phyloP scores from a whole-genome alignment of 2,797 vertebrate species.

The Megalops cyprinoides region DNA sequence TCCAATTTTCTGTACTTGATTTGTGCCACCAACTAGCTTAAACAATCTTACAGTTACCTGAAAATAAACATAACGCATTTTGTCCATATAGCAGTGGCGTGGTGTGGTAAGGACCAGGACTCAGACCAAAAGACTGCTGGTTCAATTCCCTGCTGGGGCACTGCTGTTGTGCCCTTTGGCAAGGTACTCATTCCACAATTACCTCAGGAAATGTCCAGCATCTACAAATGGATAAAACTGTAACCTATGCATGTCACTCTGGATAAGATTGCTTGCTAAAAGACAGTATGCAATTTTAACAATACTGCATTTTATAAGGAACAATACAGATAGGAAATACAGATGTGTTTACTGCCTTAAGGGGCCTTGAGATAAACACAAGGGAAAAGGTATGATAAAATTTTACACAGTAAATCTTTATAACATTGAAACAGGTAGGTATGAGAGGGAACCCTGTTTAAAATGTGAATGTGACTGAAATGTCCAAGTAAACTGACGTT shows the following conservation, averaged over 20 bases:
- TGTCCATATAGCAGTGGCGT: too few relatives aligned
- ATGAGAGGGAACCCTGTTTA: background rate
- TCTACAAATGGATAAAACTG: too few relatives aligned
- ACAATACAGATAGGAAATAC: background rate
- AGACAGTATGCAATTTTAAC: too few relatives aligned
- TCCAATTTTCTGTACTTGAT: constrained; percentile 52
- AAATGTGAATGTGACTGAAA: background rate
- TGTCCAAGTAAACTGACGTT: constrained; percentile 36
- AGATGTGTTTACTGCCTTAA: constrained; percentile 25
- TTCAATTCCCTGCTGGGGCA: too few relatives aligned
- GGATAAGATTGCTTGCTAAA: too few relatives aligned
- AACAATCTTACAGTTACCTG: constrained; percentile 41
- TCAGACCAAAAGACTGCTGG: too few relatives aligned
- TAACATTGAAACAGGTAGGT: background rate
- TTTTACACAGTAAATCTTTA: background rate
- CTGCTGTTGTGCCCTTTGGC: too few relatives aligned
- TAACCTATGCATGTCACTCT: too few relatives aligned
- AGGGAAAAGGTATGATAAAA: constrained; percentile 46
- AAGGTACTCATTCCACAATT: too few relatives aligned
- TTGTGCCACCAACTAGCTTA: constrained; percentile 20
- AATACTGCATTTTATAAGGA: background rate
- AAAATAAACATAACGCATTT: too few relatives aligned
- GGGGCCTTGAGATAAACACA: constrained; percentile 42
- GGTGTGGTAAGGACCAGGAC: too few relatives aligned
- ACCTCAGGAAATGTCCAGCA: too few relatives aligned